Base-by-base conservation (phyloP, 2,797 vertebrate species). In the Enoplosus armatus region DNA sequence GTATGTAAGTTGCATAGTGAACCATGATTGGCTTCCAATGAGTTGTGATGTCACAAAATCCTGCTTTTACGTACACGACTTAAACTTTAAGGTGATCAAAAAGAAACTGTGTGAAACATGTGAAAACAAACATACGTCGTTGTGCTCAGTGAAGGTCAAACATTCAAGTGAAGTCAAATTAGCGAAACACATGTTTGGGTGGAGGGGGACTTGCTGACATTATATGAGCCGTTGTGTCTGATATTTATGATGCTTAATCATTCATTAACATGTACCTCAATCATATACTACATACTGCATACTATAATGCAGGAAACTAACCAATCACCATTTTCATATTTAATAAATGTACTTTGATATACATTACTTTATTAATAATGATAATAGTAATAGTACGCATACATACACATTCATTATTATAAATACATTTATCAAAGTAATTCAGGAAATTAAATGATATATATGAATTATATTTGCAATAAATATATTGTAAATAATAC, bases 121-220 rank as follows among this genome's bases (percentile, higher is more conserved):
- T n/a, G n/a, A n/a, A n/a, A n/a, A n/a, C n/a, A n/a, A n/a, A 59
- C 59, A 72, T 39, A 18, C 20, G 61, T 76, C 31, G 58, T 47
- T 66, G 35, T 48, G 48, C 45, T 51, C n/a, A 63, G 26, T 71
- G 56, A 55, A 71, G 56, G 59, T 77, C 73, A 77, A 47, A 73
- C 66, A 48, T 63, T 24, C 10, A 77, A 68, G 20, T 59, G n/a
- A 53, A 78, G 66, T 26, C 64, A 54, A 37, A 45, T 11, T 70
- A 67, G 3, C 14, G 47, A 67, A 39, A 72, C 50, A 58, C 41
- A 64, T 64, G 2, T 60, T 51, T 65, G 5, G 41, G 51, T 41
- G 45, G 15, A 45, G n/a, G 31, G 22, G 35, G 35, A 12, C 39
- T 63, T 64, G 20, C 22, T 50, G 45, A 16, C 11, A 22, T 54